Conservation (phyloP, 1,140 invertebrate genomes). For the Stenopsyche tienmushanensis region DNA sequence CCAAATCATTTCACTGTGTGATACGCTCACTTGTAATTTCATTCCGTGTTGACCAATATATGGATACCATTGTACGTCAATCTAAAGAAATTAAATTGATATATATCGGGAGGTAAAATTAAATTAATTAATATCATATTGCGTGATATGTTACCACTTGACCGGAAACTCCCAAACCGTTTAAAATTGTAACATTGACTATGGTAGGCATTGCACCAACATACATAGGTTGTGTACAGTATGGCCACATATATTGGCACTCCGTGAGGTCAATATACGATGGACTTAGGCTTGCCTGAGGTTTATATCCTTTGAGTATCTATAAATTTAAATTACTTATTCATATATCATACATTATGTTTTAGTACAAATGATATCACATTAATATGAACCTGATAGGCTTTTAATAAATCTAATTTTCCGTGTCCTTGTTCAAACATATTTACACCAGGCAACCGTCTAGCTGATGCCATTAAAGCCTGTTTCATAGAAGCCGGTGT, state of each 20-base stretch:
- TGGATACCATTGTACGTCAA: conserved; percentile 83
- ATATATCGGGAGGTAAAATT: too few relatives aligned
- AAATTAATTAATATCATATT: too few relatives aligned
- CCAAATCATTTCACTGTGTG: conserved; percentile 85
- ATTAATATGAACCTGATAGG: conserved; percentile 63
- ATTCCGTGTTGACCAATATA: conserved; percentile 76
- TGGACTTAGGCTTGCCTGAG: conserved; percentile 72
- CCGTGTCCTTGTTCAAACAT: conserved; percentile 98
- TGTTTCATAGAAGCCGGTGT: conserved; percentile 95
- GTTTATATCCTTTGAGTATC: conserved; percentile 76
- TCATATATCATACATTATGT: not conserved
- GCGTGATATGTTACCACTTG: conserved; percentile 65
- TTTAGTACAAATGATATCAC: conserved; percentile 2
- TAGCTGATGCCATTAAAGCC: conserved; percentile 84
- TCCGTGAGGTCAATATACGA: conserved; percentile 91
- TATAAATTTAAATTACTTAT: conserved; percentile 48
- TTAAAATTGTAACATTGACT: conserved; percentile 89
- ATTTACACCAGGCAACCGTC: conserved; percentile 78
- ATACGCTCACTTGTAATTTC: conserved; percentile 69
- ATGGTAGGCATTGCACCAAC: conserved; percentile 83
- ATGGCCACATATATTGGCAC: conserved; percentile 97
- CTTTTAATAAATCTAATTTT: conserved; percentile 85
- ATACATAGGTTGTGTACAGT: conserved; percentile 94
- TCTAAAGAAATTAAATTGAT: conserved; percentile 41
- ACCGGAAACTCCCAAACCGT: conserved; percentile 86